Evolutionary conservation across 2,888 invertebrate species (phyloP).

Genomic region (Leucozona laternaria): DNA sequence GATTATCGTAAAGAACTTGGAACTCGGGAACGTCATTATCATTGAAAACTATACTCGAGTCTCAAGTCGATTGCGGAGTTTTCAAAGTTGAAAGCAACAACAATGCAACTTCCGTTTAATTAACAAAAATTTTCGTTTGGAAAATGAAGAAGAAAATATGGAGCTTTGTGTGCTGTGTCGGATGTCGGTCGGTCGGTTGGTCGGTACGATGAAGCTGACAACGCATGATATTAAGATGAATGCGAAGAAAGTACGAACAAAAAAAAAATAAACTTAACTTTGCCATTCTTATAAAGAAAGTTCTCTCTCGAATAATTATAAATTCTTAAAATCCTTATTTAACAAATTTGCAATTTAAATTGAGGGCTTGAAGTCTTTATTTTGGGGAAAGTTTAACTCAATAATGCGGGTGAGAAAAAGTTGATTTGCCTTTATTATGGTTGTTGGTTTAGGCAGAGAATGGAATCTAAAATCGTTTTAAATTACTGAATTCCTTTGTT

Average conservation of each 20-base stretch:
- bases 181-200: too few relatives aligned
- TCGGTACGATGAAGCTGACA: not conserved
- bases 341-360: conserved; percentile 72
- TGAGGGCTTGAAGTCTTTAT: conserved; percentile 42
- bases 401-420: conserved; percentile 48
- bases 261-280: conserved; percentile 41
- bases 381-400: conserved; percentile 47
- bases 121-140: conserved; percentile 54
- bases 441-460: conserved; percentile 21
- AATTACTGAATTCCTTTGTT: conserved; percentile 28
- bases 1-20: conserved; percentile 62
- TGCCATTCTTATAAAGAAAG: conserved; percentile 66
- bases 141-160: conserved; percentile 36
- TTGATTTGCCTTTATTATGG: conserved; percentile 16
- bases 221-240: not conserved
- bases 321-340: conserved; percentile 62
- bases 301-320: conserved; percentile 62
- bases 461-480: conserved; percentile 27
- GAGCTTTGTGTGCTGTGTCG: not conserved
- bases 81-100: conserved; percentile 56
- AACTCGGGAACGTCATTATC: conserved; percentile 55
- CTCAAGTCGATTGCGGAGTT: conserved; percentile 17
- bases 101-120: conserved; percentile 68
- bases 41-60: conserved; percentile 17
- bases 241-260: conserved; percentile 6